Conservation (phyloP, 2,797 vertebrate species). For the Mormyrus proboscirostris region DNA sequence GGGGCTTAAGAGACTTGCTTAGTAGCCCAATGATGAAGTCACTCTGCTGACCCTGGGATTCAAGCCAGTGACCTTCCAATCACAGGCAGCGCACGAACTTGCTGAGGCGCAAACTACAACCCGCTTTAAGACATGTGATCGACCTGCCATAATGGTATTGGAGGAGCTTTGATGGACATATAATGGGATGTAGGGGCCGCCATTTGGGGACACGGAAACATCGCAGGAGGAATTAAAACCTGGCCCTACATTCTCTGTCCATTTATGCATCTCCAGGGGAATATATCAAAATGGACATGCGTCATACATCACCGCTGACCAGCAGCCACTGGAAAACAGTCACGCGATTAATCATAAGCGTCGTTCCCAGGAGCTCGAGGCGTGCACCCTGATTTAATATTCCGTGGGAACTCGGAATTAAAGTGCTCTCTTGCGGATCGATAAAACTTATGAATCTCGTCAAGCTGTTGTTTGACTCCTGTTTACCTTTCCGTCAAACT, state of each 20-base stretch:
- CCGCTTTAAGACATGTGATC: background rate
- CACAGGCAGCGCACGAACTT: background rate
- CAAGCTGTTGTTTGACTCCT: background rate
- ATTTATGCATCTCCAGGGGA: background rate
- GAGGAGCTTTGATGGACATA: background rate
- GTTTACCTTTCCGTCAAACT: background rate
- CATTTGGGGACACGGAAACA: background rate
- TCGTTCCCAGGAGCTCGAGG: background rate
- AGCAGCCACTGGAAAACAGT: background rate
- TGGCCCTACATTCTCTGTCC: background rate
- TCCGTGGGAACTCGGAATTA: constrained; percentile 7
- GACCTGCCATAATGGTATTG: background rate
- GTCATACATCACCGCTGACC: background rate
- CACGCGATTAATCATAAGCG: constrained; percentile 9
- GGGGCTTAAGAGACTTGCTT: background rate
- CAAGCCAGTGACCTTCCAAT: background rate
- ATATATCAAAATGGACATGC: background rate
- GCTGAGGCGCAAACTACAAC: background rate
- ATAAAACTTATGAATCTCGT: constrained; percentile 7
- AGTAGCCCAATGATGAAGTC: background rate
- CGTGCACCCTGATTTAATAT: background rate
- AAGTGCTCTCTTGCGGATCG: background rate
- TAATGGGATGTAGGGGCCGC: background rate
- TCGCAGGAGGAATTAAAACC: background rate
- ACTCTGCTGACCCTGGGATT: background rate